A percentile compares a stretch with the other conserved stretches of the same genome.
Conservation (phyloP, 2,113 vertebrate species). For the Mobula birostris region DNA sequence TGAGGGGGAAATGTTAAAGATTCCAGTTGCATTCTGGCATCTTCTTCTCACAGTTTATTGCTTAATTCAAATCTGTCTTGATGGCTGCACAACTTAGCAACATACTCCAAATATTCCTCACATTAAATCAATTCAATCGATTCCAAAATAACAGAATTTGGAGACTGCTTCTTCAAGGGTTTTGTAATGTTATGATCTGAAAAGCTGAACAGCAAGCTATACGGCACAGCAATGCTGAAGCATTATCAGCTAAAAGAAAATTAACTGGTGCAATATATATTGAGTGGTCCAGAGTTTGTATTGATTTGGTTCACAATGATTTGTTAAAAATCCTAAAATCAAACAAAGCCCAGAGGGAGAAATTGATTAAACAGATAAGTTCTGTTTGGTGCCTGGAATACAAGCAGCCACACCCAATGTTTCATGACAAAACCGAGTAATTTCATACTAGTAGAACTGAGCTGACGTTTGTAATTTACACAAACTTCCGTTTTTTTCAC, state of each 20-base stretch:
- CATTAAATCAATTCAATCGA: background rate
- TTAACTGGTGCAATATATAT: background rate
- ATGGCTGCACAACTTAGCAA: background rate
- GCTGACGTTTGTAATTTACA: too few relatives aligned
- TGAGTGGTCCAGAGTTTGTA: background rate
- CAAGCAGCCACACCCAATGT: background rate
- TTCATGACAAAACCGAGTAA: background rate
- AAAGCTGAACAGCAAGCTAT: background rate
- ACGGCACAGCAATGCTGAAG: background rate
- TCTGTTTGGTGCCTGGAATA: background rate
- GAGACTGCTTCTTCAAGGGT: background rate
- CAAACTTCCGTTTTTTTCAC: too few relatives aligned
- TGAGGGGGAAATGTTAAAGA: background rate
- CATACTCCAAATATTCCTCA: background rate
- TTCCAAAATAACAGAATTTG: background rate
- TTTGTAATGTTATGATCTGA: background rate
- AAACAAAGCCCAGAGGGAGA: background rate
- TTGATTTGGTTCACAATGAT: background rate
- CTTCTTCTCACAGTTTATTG: background rate
- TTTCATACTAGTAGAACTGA: too few relatives aligned
- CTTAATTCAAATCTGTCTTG: background rate
- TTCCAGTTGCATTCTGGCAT: background rate
- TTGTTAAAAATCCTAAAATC: background rate
- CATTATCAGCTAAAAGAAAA: background rate
- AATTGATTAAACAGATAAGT: background rate